Evolutionary conservation across 2,113 vertebrate genomes (phyloP).

Genomic region (Mus musculus): GRCm39 chr8:120962501-120963000

Average conservation of each 20-base stretch:
- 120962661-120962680: not conserved
- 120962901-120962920: too few species aligned
- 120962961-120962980: not conserved
- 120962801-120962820: not conserved
- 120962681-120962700: not conserved
- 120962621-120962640: not conserved
- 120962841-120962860: not conserved
- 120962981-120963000: rapidly evolving
- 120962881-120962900: not conserved
- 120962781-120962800: not conserved
- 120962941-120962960: not conserved
- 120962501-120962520: not conserved
- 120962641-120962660: not conserved
- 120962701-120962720: not conserved
- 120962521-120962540: not conserved
- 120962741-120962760: not conserved
- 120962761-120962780: not conserved
- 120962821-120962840: not conserved
- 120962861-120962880: not conserved
- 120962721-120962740: not conserved
- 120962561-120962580: not conserved
- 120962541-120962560: not conserved
- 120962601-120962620: not conserved
- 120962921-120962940: too few species aligned
- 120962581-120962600: not conserved